Evolutionary conservation across 1,140 invertebrate species (phyloP), one percentile per base, ranked within the genome.

Genomic region (Steinernema khuongi): DNA sequence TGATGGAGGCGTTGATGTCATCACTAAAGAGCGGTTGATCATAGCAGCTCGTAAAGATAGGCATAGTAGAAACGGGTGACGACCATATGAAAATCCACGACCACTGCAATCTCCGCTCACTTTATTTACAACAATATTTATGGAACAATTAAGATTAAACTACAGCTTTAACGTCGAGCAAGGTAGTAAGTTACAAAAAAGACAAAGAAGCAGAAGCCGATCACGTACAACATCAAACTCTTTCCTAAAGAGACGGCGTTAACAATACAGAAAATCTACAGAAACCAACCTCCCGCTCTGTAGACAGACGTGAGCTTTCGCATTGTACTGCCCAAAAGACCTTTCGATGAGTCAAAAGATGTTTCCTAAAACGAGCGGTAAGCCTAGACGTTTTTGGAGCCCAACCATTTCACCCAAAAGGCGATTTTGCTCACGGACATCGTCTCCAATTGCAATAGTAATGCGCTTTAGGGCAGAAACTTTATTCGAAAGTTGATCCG

Each of bases 381-480:
- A 66, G 26, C 14, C 22, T n/a, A 44, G 19, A 74, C 28, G 30
- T 0, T 1, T 41, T 7, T 30, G 74, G 79, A 29, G 60, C 18
- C 33, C 41, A 2, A 74, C 79, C 82, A 82, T 84, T 36, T 77
- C 74, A 32, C 78, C 68, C 31, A 82, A 32, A n/a, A 85, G 67
- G 18, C 74, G 68, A 70, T 82, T 85, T 73, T 82, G 81, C n/a
- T 83, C 83, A 14, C 81, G 76, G n/a, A 84, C 81, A 67, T 82
- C 82, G 1, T 82, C 81, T n/a, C 81, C 81, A 71, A 82, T 82
- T 14, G 77, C 80, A 33, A 82, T 82, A 29, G 81, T 82, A 1
- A 82, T 77, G 4, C 77, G 69, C 43, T 82, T 82, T 36, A 82
- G 68, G 18, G 73, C 60, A 22, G 70, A 73, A 11, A 82, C 80